Conservation (phyloP, 2,888 invertebrate genomes). For the Drosophila suboccidentalis region DNA sequence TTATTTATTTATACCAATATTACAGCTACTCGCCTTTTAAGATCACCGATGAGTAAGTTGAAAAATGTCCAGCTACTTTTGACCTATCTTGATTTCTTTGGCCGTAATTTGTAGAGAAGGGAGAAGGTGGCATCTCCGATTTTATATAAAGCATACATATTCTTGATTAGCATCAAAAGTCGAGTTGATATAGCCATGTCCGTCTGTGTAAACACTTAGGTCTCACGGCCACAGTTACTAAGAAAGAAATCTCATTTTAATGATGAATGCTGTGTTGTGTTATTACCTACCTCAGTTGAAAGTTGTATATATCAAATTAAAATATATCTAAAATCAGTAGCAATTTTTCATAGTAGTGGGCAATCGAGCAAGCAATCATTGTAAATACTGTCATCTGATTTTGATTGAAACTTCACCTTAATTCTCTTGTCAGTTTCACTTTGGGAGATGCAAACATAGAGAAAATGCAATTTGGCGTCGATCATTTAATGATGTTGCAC, state of each 20-base stretch:
- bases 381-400: background rate
- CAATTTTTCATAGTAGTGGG: too few relatives aligned
- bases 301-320: too few relatives aligned
- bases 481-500: slow-evolving; percentile 78
- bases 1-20: background rate
- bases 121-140: background rate
- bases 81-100: too few relatives aligned
- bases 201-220: background rate
- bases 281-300: too few relatives aligned
- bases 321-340: too few relatives aligned
- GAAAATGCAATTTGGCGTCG: slow-evolving; percentile 82
- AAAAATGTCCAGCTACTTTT: too few relatives aligned
- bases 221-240: too few relatives aligned
- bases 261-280: too few relatives aligned
- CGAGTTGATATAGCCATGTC: background rate
- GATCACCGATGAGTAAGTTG: slow-evolving; percentile 80
- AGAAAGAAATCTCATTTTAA: too few relatives aligned
- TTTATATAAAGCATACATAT: background rate
- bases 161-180: background rate
- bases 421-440: slow-evolving; percentile 57
- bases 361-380: background rate
- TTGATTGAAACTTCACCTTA: background rate
- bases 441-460: slow-evolving; percentile 74
- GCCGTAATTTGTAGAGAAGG: too few relatives aligned
- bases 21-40: slow-evolving; percentile 80